These are phyloP conservation scores for Eulemur coronatus DNA, from an alignment of 2,797 vertebrate genomes.

Conservation along the genomic window DNA sequence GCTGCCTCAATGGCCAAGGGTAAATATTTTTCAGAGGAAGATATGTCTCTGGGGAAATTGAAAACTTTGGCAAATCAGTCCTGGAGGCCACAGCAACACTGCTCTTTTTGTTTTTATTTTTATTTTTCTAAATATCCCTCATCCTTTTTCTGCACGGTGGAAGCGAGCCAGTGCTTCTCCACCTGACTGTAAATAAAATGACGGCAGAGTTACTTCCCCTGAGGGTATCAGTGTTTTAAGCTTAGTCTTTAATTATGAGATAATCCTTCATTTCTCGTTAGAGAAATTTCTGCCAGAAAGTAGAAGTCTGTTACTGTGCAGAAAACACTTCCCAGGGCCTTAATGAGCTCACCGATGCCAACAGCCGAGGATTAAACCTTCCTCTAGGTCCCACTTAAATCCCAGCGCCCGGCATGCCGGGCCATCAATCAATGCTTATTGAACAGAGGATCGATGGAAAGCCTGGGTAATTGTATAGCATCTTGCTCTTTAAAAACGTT, in stretches of 20 bases:
- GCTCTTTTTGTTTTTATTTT: background rate
- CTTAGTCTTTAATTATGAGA: background rate
- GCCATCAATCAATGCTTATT: background rate
- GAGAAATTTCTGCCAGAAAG: background rate
- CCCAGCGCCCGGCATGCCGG: no score
- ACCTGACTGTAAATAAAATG: background rate
- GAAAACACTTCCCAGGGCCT: background rate
- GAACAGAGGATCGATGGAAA: background rate
- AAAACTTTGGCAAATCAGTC: background rate
- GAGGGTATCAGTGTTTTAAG: background rate
- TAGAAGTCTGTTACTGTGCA: background rate
- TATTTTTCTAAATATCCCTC: background rate
- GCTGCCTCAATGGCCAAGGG: background rate
- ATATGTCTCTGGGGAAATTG: background rate
- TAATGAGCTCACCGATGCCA: background rate
- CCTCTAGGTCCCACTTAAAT: background rate
- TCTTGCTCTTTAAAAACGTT: background rate
- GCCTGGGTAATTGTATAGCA: no score
- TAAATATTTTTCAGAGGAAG: background rate
- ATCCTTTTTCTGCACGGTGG: no score
- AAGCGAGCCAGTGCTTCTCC: background rate
- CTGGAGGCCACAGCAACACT: background rate
- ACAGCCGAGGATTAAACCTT: background rate
- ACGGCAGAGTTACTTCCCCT: background rate
- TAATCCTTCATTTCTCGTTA: conserved; percentile 20